These are phyloP conservation scores for Agrypnus murinus DNA, from an alignment of 2,888 invertebrate genomes.

Conservation along the genomic window DNA sequence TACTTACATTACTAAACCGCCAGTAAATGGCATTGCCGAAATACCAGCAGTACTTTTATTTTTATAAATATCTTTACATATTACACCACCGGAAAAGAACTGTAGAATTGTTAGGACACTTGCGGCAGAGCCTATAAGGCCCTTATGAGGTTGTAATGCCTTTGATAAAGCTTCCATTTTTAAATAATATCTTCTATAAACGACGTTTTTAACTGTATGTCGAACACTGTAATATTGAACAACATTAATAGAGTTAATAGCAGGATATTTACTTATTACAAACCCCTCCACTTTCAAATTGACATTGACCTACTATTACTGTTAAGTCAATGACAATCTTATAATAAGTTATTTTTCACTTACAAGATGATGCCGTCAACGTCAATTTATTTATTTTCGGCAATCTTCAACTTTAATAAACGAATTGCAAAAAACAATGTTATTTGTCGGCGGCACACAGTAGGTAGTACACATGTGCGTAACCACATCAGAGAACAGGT, in stretches of 20 bases:
- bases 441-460: too few species aligned
- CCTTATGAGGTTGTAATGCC: conserved; percentile 79
- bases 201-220: background rate
- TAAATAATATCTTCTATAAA: background rate
- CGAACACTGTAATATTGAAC: background rate
- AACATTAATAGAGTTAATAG: background rate
- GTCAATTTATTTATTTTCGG: background rate
- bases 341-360: too few species aligned
- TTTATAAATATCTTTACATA: conserved; percentile 83
- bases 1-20: conserved; percentile 86
- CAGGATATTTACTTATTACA: background rate
- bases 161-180: conserved; percentile 73
- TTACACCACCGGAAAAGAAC: conserved; percentile 86
- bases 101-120: conserved; percentile 86
- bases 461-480: too few species aligned
- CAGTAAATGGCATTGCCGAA: conserved; percentile 82
- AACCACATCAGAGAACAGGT: too few species aligned
- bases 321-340: conserved; percentile 1
- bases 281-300: background rate
- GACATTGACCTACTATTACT: conserved; percentile 21
- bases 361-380: too few species aligned
- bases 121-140: conserved; percentile 79
- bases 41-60: conserved; percentile 79
- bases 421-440: too few species aligned
- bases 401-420: background rate